phyloP scores from a whole-genome alignment of 1,140 invertebrate species.

The Diorhabda carinulata region DNA sequence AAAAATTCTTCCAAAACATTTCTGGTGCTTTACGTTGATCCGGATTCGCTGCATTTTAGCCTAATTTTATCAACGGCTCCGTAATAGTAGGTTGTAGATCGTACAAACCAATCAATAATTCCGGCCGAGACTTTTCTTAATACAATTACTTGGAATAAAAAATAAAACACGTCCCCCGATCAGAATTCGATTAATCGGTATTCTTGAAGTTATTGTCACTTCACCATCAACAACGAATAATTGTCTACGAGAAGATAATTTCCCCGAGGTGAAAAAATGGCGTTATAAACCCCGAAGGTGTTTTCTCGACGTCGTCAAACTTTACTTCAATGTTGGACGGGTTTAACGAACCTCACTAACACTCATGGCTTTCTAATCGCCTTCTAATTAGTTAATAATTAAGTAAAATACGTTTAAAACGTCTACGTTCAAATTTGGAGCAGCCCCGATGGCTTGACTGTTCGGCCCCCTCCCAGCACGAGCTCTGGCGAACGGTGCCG shows the following conservation, averaged over 20 bases:
- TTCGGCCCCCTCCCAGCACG: slow-evolving; percentile 28
- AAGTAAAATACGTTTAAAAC: slow-evolving; percentile 40
- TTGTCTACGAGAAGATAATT: not conserved
- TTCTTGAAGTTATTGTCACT: not conserved
- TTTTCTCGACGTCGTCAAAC: slow-evolving; percentile 1
- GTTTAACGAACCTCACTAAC: slow-evolving; percentile 29
- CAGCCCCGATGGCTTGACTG: slow-evolving; percentile 33
- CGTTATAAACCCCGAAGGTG: slow-evolving; percentile 5
- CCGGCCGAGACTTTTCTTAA: slow-evolving; percentile 18
- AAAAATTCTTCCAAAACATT: slow-evolving; percentile 33
- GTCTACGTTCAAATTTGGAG: slow-evolving; percentile 42
- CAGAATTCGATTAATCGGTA: too few relatives aligned
- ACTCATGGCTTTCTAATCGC: slow-evolving; percentile 34
- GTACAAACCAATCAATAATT: slow-evolving; percentile 33
- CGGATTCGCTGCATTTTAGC: slow-evolving; percentile 39
- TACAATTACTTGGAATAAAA: too few relatives aligned
- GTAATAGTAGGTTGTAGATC: slow-evolving; percentile 13
- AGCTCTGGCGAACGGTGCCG: slow-evolving; percentile 18
- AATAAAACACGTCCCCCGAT: too few relatives aligned
- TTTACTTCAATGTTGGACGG: slow-evolving; percentile 23
- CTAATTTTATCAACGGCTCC: not conserved
- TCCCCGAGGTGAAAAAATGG: slow-evolving; percentile 9
- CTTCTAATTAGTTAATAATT: slow-evolving; percentile 39
- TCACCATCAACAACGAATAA: not conserved
- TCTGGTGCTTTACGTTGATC: slow-evolving; percentile 32